A percentile compares a stretch with the other conserved stretches of the same genome.
These are phyloP conservation scores for Myodes glareolus DNA, from an alignment of 2,113 vertebrate genomes.

Conservation along the genomic window DNA sequence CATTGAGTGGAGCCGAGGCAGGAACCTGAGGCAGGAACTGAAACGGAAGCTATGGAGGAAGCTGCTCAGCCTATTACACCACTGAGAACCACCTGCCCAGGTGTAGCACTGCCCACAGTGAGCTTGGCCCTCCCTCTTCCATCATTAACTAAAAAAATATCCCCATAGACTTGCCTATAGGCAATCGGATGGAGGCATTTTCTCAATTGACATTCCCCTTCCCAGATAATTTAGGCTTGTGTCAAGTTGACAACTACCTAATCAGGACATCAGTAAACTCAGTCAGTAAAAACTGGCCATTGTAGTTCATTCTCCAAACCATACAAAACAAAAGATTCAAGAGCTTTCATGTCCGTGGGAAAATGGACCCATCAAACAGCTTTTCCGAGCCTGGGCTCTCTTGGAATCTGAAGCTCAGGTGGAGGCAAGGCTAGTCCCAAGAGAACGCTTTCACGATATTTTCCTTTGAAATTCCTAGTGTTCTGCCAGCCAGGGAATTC, in stretches of 20 bases:
- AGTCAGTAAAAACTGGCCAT: not conserved
- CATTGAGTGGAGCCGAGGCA: not conserved
- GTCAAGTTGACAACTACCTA: not conserved
- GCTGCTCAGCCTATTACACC: not conserved
- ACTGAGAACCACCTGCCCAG: not conserved
- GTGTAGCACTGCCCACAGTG: not conserved
- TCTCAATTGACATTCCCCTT: not conserved
- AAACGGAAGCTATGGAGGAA: not conserved
- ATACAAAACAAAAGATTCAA: not conserved
- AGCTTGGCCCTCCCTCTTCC: not conserved
- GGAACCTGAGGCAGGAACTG: not conserved
- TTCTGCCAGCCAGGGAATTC: not conserved
- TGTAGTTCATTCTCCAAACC: not conserved
- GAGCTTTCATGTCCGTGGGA: not conserved
- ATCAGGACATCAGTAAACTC: not conserved
- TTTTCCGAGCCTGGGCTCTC: not conserved
- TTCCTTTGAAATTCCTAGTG: conserved; percentile 1
- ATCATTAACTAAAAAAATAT: not conserved
- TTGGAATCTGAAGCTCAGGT: not conserved
- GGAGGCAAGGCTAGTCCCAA: not conserved
- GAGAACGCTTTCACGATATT: not conserved
- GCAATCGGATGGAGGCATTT: not conserved
- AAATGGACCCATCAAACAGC: not conserved
- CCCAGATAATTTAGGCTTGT: not conserved
- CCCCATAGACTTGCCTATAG: not conserved